Conservation (phyloP, 2,888 invertebrate species). For the Oxycera nigricornis region DNA sequence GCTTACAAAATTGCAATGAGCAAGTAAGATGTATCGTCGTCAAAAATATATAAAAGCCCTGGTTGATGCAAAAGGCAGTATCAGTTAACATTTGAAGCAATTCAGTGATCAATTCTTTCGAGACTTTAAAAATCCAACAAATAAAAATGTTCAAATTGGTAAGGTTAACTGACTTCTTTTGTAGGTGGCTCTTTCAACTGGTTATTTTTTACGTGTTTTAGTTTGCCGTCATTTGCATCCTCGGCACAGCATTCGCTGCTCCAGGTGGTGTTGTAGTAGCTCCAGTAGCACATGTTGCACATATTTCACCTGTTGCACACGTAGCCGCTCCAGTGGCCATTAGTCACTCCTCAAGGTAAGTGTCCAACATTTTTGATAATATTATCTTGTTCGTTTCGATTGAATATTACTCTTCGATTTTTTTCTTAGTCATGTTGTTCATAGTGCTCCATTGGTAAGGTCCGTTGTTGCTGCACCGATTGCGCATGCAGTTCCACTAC, state of each 20-base stretch:
- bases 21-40: background rate
- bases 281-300: slow-evolving; percentile 51
- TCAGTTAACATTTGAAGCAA: slow-evolving; percentile 44
- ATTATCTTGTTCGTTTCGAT: background rate
- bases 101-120: slow-evolving; percentile 48
- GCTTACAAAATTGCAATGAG: slow-evolving; percentile 18
- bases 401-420: background rate
- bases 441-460: slow-evolving; percentile 21
- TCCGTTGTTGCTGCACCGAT: slow-evolving; percentile 29
- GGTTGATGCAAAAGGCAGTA: slow-evolving; percentile 36
- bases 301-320: slow-evolving; percentile 37
- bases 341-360: slow-evolving; percentile 45
- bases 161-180: slow-evolving; percentile 48
- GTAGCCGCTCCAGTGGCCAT: slow-evolving; percentile 42
- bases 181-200: background rate
- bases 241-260: slow-evolving; percentile 54
- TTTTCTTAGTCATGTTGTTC: slow-evolving; percentile 35
- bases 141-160: slow-evolving; percentile 60
- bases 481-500: slow-evolving; percentile 45
- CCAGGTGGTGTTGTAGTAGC: slow-evolving; percentile 57
- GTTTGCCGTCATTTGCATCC: slow-evolving; percentile 57
- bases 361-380: background rate
- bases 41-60: slow-evolving; percentile 42
- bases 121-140: slow-evolving; percentile 29
- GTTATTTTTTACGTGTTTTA: slow-evolving; percentile 43